A percentile compares a stretch with the other conserved stretches of the same genome.
phyloP scores from a whole-genome alignment of 2,797 vertebrate species.

The Lacerta agilis region DNA sequence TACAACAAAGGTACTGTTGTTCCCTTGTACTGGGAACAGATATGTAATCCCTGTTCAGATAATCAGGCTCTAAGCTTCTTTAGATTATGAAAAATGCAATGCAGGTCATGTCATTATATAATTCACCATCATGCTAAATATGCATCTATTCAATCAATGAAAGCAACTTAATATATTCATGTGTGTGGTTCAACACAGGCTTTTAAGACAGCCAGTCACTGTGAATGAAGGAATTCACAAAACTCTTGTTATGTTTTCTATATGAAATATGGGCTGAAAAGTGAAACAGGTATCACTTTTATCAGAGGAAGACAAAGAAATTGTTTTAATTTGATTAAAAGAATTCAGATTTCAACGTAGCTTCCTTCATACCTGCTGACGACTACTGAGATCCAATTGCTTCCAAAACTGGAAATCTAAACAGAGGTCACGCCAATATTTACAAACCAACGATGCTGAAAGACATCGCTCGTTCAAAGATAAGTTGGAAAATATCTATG shows the following conservation, averaged over 20 bases:
- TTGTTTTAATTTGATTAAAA: constrained; percentile 5
- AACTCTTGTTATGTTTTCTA: neutral
- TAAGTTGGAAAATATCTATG: constrained; percentile 95
- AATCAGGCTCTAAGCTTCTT: neutral
- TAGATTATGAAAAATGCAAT: neutral
- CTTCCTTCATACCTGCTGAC: constrained; percentile 87
- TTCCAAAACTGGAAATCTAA: constrained; percentile 99
- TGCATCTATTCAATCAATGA: neutral
- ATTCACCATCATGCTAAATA: neutral
- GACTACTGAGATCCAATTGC: constrained; percentile 96
- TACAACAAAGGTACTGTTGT: neutral
- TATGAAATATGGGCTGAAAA: neutral
- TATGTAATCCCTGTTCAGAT: neutral
- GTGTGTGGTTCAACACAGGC: neutral
- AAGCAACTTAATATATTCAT: neutral
- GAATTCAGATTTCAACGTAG: constrained; percentile 27
- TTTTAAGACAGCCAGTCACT: neutral
- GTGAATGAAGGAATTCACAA: neutral
- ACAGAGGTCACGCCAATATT: constrained; percentile 98
- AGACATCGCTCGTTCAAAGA: constrained; percentile 96
- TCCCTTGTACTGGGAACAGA: neutral
- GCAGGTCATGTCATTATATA: neutral
- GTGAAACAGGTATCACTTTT: neutral
- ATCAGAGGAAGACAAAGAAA: neutral
- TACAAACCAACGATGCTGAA: constrained; percentile 95